Percentiles rank a stretch among this genome's conserved stretches.
Evolutionary conservation across 2,113 vertebrate species (phyloP).

Genomic region (human (Homo sapiens)): DNA sequence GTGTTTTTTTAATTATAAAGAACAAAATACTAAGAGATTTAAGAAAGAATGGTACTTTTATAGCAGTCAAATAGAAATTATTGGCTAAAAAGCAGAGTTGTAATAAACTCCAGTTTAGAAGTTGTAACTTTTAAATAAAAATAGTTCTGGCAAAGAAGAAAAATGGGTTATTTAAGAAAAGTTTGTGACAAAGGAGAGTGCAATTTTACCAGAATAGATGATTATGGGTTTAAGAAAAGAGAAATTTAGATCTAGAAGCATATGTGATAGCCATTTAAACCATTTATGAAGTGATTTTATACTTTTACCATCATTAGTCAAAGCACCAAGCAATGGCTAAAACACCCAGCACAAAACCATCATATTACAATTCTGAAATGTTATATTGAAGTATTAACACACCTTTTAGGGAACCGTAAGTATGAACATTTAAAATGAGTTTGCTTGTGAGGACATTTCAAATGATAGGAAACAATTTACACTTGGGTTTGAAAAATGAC

Average conservation of each 20-base stretch:
- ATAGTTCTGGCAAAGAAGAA: neutral
- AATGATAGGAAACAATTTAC: neutral
- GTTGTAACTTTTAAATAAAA: conserved; percentile 29
- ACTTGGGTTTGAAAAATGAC: neutral
- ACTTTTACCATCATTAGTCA: neutral
- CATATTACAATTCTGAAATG: neutral
- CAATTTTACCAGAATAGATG: conserved; percentile 2
- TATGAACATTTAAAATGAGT: neutral
- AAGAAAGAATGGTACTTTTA: neutral
- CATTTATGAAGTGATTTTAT: neutral
- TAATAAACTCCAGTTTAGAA: conserved; percentile 18
- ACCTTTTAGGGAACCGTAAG: neutral
- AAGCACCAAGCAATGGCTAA: neutral
- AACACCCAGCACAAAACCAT: neutral
- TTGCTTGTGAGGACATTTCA: neutral
- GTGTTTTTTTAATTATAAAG: neutral
- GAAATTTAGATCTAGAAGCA: neutral
- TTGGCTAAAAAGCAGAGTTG: neutral
- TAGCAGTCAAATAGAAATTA: neutral
- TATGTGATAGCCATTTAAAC: neutral
- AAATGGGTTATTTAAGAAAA: conserved; percentile 11
- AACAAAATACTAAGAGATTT: neutral
- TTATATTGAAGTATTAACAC: neutral
- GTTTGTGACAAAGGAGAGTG: conserved; percentile 7
- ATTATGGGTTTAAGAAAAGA: neutral